These are phyloP conservation scores for Standfussiana lucernea DNA, from an alignment of 2,888 invertebrate genomes.

Conservation along the genomic window DNA sequence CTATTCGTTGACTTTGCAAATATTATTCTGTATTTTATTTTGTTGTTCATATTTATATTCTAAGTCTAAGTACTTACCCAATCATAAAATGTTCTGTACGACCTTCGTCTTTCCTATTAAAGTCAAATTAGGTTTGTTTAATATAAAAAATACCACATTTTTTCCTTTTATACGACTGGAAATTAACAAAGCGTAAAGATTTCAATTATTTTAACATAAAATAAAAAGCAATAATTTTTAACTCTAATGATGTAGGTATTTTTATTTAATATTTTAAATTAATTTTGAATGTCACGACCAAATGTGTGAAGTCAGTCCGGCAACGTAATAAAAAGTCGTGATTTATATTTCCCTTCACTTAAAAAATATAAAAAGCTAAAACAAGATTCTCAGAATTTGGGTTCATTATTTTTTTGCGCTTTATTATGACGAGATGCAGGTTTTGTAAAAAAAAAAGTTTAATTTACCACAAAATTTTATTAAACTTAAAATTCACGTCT, in stretches of 20 bases:
- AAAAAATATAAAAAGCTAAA: constrained; percentile 59
- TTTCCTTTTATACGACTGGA: constrained; percentile 14
- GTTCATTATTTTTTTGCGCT: constrained; percentile 50
- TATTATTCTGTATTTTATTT: background rate
- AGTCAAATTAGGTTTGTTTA: constrained; percentile 34
- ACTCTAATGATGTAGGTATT: constrained; percentile 32
- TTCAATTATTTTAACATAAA: background rate
- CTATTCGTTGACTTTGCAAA: background rate
- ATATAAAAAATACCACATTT: constrained; percentile 12
- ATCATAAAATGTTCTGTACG: constrained; percentile 42
- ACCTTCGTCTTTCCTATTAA: constrained; percentile 54
- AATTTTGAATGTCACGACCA: constrained; percentile 68
- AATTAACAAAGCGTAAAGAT: constrained; percentile 35
- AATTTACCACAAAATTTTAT: constrained; percentile 31
- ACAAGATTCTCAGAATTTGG: constrained; percentile 62
- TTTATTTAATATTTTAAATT: constrained; percentile 50
- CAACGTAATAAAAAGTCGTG: constrained; percentile 67
- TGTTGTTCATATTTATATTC: constrained; percentile 14
- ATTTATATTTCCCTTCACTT: constrained; percentile 71
- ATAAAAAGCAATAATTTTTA: constrained; percentile 33
- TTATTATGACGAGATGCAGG: constrained; percentile 32
- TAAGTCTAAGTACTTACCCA: constrained; percentile 29
- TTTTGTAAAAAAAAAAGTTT: constrained; percentile 26
- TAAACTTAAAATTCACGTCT: constrained; percentile 26
- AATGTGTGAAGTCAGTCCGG: constrained; percentile 56